Evolutionary conservation across 2,113 vertebrate species (phyloP).

Genomic region (Oenanthe melanoleuca): DNA sequence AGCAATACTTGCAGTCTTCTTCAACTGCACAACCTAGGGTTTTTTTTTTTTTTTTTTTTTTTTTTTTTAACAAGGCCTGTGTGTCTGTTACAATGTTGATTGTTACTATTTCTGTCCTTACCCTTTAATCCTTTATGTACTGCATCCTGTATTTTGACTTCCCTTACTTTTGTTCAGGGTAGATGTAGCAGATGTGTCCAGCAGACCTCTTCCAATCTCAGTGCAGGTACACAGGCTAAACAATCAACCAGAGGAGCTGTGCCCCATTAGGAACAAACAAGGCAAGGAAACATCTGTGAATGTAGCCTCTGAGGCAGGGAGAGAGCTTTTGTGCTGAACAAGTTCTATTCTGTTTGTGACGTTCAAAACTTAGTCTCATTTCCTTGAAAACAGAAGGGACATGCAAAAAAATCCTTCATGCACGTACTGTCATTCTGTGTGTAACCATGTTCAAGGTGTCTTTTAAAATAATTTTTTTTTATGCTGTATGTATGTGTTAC

Average conservation of each 20-base stretch:
- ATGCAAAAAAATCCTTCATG: neutral
- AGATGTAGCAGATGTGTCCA: neutral
- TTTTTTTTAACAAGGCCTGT: neutral
- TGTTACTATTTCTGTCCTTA: neutral
- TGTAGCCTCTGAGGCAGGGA: neutral
- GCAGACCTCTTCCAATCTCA: neutral
- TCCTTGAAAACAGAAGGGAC: neutral
- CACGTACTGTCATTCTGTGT: rapidly evolving
- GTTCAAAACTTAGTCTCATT: neutral
- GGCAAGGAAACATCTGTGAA: neutral
- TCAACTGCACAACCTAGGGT: neutral
- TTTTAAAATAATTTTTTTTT: neutral
- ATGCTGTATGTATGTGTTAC: neutral
- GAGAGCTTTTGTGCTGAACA: neutral
- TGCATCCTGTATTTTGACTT: neutral
- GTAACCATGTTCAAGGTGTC: neutral
- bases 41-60: neutral
- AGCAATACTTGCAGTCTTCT: neutral
- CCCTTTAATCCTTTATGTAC: neutral
- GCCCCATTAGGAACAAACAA: neutral
- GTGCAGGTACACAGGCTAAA: neutral
- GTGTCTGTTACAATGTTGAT: neutral
- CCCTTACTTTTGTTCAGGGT: neutral
- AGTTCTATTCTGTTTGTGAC: neutral
- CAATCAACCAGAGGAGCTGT: neutral